These are phyloP conservation scores for Albula glossodonta DNA, from an alignment of 2,113 vertebrate genomes.

Conservation along the genomic window DNA sequence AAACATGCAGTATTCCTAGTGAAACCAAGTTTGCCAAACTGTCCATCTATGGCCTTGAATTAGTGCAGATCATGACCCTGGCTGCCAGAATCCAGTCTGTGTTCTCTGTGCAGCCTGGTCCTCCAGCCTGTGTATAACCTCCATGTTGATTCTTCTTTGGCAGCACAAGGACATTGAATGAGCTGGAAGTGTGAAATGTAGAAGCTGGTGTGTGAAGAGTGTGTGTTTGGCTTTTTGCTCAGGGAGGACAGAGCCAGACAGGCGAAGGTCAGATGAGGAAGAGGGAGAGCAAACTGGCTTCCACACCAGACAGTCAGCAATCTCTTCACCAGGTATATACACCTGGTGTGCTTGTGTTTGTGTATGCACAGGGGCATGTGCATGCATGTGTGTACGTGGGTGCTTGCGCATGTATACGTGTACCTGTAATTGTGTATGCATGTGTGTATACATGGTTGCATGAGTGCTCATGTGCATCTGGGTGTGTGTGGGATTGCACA, in stretches of 20 bases:
- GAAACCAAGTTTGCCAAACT: background rate
- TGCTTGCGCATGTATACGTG: background rate
- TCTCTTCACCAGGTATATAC: background rate
- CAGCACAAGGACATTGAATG: too few species aligned
- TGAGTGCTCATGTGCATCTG: too few species aligned
- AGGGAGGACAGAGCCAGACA: background rate
- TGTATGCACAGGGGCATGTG: background rate
- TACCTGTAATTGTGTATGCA: background rate
- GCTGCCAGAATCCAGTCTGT: background rate
- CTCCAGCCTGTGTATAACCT: too few species aligned
- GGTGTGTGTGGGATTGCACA: too few species aligned
- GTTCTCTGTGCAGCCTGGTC: background rate
- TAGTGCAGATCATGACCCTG: background rate
- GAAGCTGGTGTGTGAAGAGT: background rate
- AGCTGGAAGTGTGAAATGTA: background rate
- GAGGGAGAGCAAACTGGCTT: background rate
- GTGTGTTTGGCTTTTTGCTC: background rate
- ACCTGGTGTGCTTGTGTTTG: slow-evolving; percentile 36
- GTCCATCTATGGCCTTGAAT: background rate
- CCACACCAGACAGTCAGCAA: background rate
- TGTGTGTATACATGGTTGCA: background rate
- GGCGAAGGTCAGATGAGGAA: background rate
- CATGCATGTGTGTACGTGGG: background rate
- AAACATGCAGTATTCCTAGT: background rate
- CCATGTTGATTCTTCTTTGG: too few species aligned